phyloP scores from a whole-genome alignment of 92 coral and sea anemone species.

The Actinostola sp. region DNA sequence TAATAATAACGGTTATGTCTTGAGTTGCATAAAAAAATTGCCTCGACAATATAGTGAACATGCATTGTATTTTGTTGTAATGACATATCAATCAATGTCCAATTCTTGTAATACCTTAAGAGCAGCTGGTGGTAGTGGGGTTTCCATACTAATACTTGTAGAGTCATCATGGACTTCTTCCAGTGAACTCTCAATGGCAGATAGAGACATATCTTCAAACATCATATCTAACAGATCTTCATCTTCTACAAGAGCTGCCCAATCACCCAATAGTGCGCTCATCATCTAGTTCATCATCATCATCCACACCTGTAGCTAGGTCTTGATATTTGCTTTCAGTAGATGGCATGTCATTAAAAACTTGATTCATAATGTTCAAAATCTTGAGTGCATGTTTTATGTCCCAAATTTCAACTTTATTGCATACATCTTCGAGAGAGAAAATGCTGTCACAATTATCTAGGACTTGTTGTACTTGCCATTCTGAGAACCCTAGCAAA shows the following conservation, averaged over 20 bases:
- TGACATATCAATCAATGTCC: too few species aligned
- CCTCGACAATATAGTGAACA: too few species aligned
- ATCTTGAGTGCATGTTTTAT: conserved; percentile 38
- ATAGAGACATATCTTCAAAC: conserved; percentile 15
- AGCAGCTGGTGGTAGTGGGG: too few species aligned
- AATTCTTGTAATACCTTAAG: too few species aligned
- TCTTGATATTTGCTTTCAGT: too few species aligned
- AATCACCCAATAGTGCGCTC: conserved; percentile 23
- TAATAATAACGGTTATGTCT: too few species aligned
- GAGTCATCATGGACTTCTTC: too few species aligned
- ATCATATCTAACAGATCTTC: conserved; percentile 40
- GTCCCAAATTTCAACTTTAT: conserved; percentile 36
- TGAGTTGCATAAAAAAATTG: too few species aligned
- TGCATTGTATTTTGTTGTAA: too few species aligned
- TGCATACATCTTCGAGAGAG: conserved; percentile 19
- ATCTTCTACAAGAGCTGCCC: conserved; percentile 37
- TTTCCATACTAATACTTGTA: too few species aligned
- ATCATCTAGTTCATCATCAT: conserved; percentile 12
- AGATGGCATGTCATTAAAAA: conserved; percentile 27
- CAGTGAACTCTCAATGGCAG: too few species aligned
- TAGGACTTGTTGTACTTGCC: conserved; percentile 28
- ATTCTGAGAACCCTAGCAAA: conserved; percentile 31
- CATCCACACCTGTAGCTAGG: conserved; percentile 6
- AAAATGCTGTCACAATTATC: conserved; percentile 30
- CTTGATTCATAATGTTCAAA: conserved; percentile 14